Evolutionary conservation across 2,113 vertebrate species (phyloP).

Genomic region (Phrynosoma platyrhinos): DNA sequence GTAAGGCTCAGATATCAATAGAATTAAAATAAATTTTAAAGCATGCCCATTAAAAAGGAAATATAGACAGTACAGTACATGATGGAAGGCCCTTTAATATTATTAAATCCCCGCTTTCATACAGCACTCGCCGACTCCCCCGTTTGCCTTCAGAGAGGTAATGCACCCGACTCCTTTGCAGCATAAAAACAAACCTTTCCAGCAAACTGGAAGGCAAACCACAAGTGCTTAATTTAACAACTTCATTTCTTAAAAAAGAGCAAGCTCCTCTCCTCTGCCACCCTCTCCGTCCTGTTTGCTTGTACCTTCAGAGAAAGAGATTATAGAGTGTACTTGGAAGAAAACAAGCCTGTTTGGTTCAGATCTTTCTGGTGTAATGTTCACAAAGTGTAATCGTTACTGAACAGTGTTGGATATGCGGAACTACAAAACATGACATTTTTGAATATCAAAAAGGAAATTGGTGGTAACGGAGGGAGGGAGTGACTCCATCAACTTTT

Average conservation of each 20-base stretch:
- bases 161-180: background rate
- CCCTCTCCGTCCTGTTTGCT: background rate
- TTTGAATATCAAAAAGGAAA: conserved; percentile 51
- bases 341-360: background rate
- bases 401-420: background rate
- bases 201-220: conserved; percentile 10
- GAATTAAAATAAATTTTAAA: too few relatives aligned
- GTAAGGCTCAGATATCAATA: too few relatives aligned
- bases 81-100: too few relatives aligned
- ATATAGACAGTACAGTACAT: too few relatives aligned
- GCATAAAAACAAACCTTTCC: background rate
- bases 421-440: conserved; percentile 55
- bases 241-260: conserved; percentile 11
- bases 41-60: too few relatives aligned
- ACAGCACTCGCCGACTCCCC: background rate
- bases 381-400: conserved; percentile 20
- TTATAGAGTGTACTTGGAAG: background rate
- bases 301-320: background rate
- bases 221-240: background rate
- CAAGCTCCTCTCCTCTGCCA: background rate
- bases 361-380: conserved; percentile 33
- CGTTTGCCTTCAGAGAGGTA: background rate
- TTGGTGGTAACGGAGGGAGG: background rate
- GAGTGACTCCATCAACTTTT: conserved; percentile 47
- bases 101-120: too few relatives aligned